Conservation (phyloP, 2,797 vertebrate species). For the Chanos chanos region DNA sequence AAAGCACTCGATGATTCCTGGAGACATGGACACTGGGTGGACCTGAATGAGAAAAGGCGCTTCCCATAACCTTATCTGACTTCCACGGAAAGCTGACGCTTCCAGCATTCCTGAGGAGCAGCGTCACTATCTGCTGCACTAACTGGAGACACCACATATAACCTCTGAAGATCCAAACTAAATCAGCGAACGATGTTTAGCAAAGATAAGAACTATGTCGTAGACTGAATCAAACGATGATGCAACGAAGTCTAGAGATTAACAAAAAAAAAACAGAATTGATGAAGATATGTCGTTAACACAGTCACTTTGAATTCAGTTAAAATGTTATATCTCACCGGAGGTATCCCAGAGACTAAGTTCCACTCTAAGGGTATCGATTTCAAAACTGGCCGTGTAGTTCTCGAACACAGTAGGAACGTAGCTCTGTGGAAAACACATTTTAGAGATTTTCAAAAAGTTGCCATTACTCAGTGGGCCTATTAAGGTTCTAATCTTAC, state of each 20-base stretch:
- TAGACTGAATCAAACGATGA: not conserved
- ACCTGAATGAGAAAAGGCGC: slow-evolving; percentile 1
- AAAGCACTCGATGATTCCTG: not conserved
- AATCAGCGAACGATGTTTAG: too few relatives aligned
- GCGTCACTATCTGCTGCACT: slow-evolving; percentile 34
- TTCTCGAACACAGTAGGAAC: slow-evolving; percentile 90
- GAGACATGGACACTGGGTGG: not conserved
- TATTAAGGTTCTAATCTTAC: too few relatives aligned
- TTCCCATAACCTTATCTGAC: slow-evolving; percentile 28
- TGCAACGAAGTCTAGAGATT: too few relatives aligned
- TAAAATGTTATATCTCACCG: slow-evolving; percentile 66
- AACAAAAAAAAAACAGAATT: too few relatives aligned
- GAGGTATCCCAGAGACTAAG: slow-evolving; percentile 91
- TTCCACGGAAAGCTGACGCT: slow-evolving; percentile 23
- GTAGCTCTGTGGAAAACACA: slow-evolving; percentile 72
- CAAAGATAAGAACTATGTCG: too few relatives aligned
- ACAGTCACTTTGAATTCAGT: too few relatives aligned
- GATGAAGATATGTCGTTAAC: too few relatives aligned
- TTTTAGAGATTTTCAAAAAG: too few relatives aligned
- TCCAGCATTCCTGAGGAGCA: slow-evolving; percentile 49
- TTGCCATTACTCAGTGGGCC: too few relatives aligned
- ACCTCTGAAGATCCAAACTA: too few relatives aligned
- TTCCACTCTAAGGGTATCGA: slow-evolving; percentile 86
- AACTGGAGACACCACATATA: not conserved
- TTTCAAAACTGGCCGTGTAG: slow-evolving; percentile 90